phyloP scores from a whole-genome alignment of 2,888 invertebrate species.

The Patella ulyssiponensis region DNA sequence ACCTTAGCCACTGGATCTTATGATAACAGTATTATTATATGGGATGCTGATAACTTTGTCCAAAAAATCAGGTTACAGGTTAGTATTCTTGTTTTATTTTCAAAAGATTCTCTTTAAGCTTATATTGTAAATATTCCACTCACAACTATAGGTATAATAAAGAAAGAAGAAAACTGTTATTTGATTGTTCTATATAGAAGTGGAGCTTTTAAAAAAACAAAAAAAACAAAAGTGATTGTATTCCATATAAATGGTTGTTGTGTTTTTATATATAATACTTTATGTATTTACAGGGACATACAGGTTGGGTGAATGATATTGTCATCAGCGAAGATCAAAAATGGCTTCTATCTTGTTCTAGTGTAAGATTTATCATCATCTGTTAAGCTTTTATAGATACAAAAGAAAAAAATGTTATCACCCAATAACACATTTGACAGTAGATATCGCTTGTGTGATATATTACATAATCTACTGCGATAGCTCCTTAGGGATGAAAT shows the following conservation, averaged over 20 bases:
- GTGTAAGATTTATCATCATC: conserved; percentile 46
- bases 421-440: no score
- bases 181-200: no score
- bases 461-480: no score
- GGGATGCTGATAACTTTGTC: conserved; percentile 68
- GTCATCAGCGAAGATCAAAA: conserved; percentile 64
- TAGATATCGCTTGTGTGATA: no score
- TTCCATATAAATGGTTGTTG: no score
- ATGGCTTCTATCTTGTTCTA: conserved; percentile 69
- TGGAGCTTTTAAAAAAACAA: no score
- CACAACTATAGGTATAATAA: no score
- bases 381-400: not conserved
- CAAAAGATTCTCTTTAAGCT: no score
- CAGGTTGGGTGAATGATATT: conserved; percentile 70
- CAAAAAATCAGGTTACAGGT: conserved; percentile 71
- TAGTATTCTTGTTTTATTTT: not conserved
- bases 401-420: no score
- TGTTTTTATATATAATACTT: conserved; percentile 14
- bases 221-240: conserved; percentile 18
- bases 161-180: no score
- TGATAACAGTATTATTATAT: conserved; percentile 68
- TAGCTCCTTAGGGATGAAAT: no score
- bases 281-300: conserved; percentile 64
- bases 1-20: conserved; percentile 69
- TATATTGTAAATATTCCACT: no score